Conservation (phyloP, 2,888 invertebrate genomes). For the Napeogenes sylphis region DNA sequence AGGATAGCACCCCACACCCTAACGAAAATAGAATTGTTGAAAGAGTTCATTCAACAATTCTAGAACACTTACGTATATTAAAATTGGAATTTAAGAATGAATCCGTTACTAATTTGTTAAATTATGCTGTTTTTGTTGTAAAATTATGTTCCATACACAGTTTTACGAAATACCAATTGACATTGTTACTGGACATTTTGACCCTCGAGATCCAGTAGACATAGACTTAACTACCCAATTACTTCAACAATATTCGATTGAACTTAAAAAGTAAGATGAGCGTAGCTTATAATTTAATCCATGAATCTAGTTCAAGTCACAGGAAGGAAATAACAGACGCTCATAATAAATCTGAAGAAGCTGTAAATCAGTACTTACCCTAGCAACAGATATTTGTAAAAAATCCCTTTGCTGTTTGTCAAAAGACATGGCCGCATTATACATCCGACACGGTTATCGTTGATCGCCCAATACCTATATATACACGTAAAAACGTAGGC, state of each 20-base stretch:
- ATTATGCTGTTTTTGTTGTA: neutral
- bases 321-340: neutral
- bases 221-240: neutral
- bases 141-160: neutral
- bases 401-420: conserved; percentile 17
- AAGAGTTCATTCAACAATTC: conserved; percentile 5
- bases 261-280: neutral
- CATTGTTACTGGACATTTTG: neutral
- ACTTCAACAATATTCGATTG: neutral
- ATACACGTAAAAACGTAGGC: conserved; percentile 23
- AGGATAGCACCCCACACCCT: conserved; percentile 7
- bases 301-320: neutral
- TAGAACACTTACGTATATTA: neutral
- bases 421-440: conserved; percentile 22
- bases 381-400: conserved; percentile 15
- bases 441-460: conserved; percentile 6
- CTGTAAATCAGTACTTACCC: conserved; percentile 9
- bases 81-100: neutral
- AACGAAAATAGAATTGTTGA: conserved; percentile 14
- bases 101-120: neutral
- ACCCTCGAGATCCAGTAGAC: neutral
- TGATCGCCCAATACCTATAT: conserved; percentile 19
- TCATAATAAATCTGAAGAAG: conserved; percentile 3
- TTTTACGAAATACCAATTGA: conserved; percentile 3
- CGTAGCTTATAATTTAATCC: conserved; percentile 2